Evolutionary conservation across 2,113 vertebrate genomes (phyloP).

Genomic region (Pygathrix nemaeus): DNA sequence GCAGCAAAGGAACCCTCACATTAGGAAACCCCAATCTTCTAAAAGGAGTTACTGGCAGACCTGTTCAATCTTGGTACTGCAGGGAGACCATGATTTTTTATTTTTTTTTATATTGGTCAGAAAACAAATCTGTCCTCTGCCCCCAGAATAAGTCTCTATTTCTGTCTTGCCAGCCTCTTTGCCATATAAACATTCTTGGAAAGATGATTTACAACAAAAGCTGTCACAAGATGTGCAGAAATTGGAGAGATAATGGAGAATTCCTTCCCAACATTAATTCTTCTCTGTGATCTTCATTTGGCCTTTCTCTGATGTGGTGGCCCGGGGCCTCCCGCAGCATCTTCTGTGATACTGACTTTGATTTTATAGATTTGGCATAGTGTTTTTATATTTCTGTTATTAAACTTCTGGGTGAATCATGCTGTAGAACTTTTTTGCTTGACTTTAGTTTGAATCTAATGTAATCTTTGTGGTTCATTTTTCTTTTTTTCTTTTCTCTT

Average conservation of each 20-base stretch:
- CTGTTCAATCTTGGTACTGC: neutral
- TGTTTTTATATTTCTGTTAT: neutral
- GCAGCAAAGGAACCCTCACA: neutral
- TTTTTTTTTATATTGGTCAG: constrained; percentile 8
- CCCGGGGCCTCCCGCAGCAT: neutral
- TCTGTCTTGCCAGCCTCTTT: neutral
- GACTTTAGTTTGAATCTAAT: neutral
- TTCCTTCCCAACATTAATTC: neutral
- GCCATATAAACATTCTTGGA: neutral
- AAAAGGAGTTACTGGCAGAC: neutral
- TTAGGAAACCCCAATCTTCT: neutral
- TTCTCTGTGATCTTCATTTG: neutral
- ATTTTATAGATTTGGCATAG: neutral
- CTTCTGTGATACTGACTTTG: neutral
- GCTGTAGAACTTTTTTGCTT: neutral
- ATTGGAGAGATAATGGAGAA: neutral
- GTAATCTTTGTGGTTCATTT: neutral
- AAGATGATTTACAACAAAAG: neutral
- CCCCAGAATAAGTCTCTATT: neutral
- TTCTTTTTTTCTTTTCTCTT: neutral
- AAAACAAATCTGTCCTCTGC: neutral
- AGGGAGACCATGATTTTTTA: neutral
- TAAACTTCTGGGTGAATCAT: constrained; percentile 2
- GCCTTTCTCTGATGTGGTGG: neutral
- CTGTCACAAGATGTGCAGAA: neutral